Evolutionary conservation across 2,888 invertebrate species (phyloP).

Genomic region (Tortrix viridana): DNA sequence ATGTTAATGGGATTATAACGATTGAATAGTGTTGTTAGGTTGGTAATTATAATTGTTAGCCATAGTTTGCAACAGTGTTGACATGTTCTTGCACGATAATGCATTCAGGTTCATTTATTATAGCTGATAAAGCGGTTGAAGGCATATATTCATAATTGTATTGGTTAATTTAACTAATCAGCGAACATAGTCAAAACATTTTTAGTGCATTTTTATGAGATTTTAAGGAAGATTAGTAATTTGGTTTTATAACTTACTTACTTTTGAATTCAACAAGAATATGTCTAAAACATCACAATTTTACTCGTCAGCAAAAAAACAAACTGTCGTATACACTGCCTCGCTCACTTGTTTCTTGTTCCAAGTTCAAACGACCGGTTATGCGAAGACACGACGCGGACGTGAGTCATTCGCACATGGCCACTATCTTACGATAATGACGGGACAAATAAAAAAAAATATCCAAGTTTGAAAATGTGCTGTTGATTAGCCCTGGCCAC

Average conservation of each 20-base stretch:
- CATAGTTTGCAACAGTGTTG: slow-evolving; percentile 4
- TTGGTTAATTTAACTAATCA: no score
- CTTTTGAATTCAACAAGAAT: neutral
- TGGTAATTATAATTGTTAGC: slow-evolving; percentile 33
- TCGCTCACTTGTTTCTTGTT: slow-evolving; percentile 39
- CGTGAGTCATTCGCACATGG: slow-evolving; percentile 59
- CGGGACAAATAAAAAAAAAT: slow-evolving; percentile 24
- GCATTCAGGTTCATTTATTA: slow-evolving; percentile 5
- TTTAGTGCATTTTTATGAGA: no score
- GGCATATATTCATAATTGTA: no score
- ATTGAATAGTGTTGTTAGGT: slow-evolving; percentile 29
- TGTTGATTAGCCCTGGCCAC: slow-evolving; percentile 6
- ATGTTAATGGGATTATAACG: slow-evolving; percentile 35
- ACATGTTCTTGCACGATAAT: neutral
- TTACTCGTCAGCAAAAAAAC: slow-evolving; percentile 21
- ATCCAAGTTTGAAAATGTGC: slow-evolving; percentile 13
- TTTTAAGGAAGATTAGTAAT: no score
- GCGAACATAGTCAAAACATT: no score
- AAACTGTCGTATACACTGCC: slow-evolving; percentile 39
- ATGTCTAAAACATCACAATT: neutral
- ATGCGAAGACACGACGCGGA: slow-evolving; percentile 50
- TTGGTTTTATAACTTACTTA: neutral
- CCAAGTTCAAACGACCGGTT: slow-evolving; percentile 49
- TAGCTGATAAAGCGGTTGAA: neutral
- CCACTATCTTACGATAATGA: slow-evolving; percentile 30